Evolutionary conservation across 2,113 vertebrate genomes (phyloP), one percentile per base, ranked within the genome.

Genomic region (Xyliphius kryptos): DNA sequence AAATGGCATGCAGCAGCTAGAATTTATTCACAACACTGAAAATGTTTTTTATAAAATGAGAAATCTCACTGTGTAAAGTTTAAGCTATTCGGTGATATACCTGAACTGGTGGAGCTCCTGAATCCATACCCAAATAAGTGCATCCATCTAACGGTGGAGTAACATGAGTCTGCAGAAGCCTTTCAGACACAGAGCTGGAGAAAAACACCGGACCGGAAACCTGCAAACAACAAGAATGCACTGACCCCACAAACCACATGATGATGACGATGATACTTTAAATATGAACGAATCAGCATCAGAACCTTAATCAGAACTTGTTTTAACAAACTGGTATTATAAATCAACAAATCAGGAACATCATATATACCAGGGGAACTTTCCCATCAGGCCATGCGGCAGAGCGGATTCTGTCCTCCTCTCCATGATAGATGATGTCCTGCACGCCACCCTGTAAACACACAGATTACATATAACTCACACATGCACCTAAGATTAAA

Each of bases 101-200:
- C 92, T 95, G 90, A 12, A 97, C 77, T 51, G 93, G 86, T 1
- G 75, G 90, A 49, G 92, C 91, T 56, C 94, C 95, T 0, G 94
- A 97, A 76, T 99, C 96, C 80, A 96, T 79, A 40, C 96, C 96
- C 85, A 96, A 80, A 72, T 99, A 99, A 41, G 95, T 99, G 79
- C 96, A 99, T 62, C 92, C 93, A 0, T 97, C 89, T 74, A 99
- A 81, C 1, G 96, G 96, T 1, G 93, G 84, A 16, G 81, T 78
- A 58, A 97, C 92, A 0, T 96, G 92, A 22, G 90, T 91, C 75
- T 92, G 88, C 46, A 99, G 80, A n/a, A 99, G 83, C 67, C 84
- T 89, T 76, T 98, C 96, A 0, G 94, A 89, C 0, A 91, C 88
- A 2, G 84, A 80, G 15, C 82, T 80, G 41, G 91, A 90, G 79